These are phyloP conservation scores for Notoglanidium macrostoma DNA, from an alignment of 2,797 vertebrate species.

Conservation along the genomic window DNA sequence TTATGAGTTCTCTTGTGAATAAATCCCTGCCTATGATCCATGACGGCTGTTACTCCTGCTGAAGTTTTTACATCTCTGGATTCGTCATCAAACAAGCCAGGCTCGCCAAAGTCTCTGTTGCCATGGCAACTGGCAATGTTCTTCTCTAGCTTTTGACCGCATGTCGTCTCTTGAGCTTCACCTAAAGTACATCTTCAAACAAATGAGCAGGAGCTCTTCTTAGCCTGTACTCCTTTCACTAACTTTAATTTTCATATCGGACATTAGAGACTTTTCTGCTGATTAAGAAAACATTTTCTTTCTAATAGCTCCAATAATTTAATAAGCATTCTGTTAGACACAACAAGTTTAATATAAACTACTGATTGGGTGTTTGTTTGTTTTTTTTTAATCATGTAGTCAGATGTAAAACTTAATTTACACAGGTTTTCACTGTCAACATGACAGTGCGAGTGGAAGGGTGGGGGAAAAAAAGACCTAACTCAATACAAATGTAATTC, in stretches of 20 bases:
- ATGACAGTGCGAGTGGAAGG: not conserved
- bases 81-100: not conserved
- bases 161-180: constrained; percentile 9
- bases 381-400: not conserved
- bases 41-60: not conserved
- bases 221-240: not conserved
- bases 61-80: constrained; percentile 17
- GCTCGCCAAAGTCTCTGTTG: constrained; percentile 8
- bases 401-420: not conserved
- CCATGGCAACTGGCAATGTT: constrained; percentile 41
- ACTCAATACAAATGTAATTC: constrained; percentile 1
- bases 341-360: not conserved
- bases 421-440: not conserved
- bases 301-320: not conserved
- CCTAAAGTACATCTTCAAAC: constrained; percentile 31
- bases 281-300: not conserved
- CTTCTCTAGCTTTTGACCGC: constrained; percentile 17
- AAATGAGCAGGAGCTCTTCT: constrained; percentile 15
- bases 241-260: not conserved
- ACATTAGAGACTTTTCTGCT: not conserved
- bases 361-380: not conserved
- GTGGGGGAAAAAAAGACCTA: not conserved
- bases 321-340: not conserved
- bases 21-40: constrained; percentile 12
- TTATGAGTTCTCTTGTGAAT: no score